Conservation (phyloP, 2,113 vertebrate genomes). For the Hemichromis elongatus region DNA sequence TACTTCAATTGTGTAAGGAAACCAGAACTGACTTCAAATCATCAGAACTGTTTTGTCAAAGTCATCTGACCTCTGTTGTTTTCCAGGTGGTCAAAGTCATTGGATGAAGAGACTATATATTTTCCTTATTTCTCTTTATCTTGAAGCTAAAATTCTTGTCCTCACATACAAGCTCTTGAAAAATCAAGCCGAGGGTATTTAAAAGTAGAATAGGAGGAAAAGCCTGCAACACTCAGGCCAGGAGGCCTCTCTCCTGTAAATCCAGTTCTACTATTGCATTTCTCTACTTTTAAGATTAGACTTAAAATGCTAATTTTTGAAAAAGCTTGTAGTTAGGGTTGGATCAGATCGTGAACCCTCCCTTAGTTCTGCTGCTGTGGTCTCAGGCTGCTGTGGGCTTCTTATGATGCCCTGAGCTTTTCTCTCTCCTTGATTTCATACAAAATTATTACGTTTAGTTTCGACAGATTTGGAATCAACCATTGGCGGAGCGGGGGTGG, state of each 20-base stretch:
- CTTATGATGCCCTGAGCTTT: accelerated
- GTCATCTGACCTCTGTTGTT: background rate
- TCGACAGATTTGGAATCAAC: too few species aligned
- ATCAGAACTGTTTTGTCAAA: background rate
- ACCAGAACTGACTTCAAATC: background rate
- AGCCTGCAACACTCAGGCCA: background rate
- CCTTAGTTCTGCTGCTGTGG: background rate
- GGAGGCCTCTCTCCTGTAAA: background rate
- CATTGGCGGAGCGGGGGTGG: too few species aligned
- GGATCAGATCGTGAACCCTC: background rate
- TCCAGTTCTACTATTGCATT: background rate
- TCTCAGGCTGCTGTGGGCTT: background rate
- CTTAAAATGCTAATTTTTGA: background rate
- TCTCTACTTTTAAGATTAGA: background rate
- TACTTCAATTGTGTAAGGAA: accelerated
- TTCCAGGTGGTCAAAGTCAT: background rate
- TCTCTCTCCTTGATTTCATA: background rate
- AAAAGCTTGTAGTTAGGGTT: background rate
- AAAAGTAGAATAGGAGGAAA: background rate
- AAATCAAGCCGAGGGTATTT: background rate
- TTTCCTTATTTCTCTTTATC: too few species aligned
- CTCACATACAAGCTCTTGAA: background rate
- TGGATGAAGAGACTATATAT: background rate
- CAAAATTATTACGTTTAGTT: background rate
- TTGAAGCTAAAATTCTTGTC: background rate